Evolutionary conservation across 2,113 vertebrate genomes (phyloP), one percentile per base, ranked within the genome.

Genomic region (Oncorhynchus gorbuscha): DNA sequence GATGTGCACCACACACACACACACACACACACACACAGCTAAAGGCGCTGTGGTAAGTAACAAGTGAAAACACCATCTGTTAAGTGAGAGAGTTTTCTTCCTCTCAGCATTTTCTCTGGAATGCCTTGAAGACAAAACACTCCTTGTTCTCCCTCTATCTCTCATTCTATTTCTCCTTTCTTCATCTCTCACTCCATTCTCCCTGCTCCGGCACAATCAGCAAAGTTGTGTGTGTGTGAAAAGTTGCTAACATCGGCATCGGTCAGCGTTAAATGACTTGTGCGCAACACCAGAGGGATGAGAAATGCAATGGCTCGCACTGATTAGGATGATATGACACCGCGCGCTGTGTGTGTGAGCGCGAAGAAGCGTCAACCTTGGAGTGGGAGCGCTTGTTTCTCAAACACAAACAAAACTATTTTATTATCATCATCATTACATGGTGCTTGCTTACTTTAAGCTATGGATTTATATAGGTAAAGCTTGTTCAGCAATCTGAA

Each of bases 111-210:
- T 93, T 93, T 92, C 87, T 81, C 58, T 86, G 89, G 89, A 93
- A 92, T 87, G 91, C 91, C 91, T 93, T 91, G 88, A 93, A 94
- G 92, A 93, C 91, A 93, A 90, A 93, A 93, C 89, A 84, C 86
- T 90, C 89, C 90, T 90, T 89, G 88, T 89, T 91, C 91, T 89
- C 89, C 89, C 88, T 86, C 89, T 90, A n/a, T n/a, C 82, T 45
- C 76, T 92, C 89, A 87, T 88, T 89, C 88, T 90, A 87, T 90
- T 89, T 87, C 89, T 90, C 83, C 82, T 91, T 89, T 89, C 89
- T 91, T 92, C 91, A 90, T 89, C 87, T 85, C 81, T 88, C 89
- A 89, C 90, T 91, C 88, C 74, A 79, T 45, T 81, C 81, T 77
- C 76, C 81, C 89, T 84, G 91, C 90, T 87, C 85, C 86, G 87